These are phyloP conservation scores for Dolichopus griseipennis DNA, from an alignment of 2,888 invertebrate species.

Conservation along the genomic window DNA sequence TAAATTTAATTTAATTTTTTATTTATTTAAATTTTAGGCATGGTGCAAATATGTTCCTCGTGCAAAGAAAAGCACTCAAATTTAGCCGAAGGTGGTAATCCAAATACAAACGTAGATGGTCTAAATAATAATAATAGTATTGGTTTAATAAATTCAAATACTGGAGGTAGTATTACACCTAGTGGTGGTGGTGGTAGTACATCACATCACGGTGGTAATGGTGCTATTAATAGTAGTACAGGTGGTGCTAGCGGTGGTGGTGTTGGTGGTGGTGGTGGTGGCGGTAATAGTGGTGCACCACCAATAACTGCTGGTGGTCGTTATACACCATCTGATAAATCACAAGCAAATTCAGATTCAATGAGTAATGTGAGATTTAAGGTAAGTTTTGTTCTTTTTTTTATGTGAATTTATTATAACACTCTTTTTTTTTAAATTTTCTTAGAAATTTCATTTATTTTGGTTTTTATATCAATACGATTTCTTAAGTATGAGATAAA, in stretches of 20 bases:
- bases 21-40: slow-evolving; percentile 44
- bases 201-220: slow-evolving; percentile 14
- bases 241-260: slow-evolving; percentile 21
- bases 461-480: no score
- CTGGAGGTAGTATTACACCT: slow-evolving; percentile 20
- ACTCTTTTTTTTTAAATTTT: slow-evolving; percentile 8
- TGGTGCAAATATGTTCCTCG: slow-evolving; percentile 79
- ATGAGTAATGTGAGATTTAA: slow-evolving; percentile 41
- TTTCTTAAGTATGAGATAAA: no score
- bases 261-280: slow-evolving; percentile 15
- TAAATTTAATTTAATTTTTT: no score
- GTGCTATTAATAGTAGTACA: slow-evolving; percentile 19
- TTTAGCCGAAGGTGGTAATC: slow-evolving; percentile 41
- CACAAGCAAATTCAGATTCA: slow-evolving; percentile 39
- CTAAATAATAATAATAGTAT: slow-evolving; percentile 23
- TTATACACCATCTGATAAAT: slow-evolving; percentile 41
- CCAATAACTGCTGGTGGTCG: slow-evolving; percentile 27
- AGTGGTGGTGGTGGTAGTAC: slow-evolving; percentile 10
- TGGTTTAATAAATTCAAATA: slow-evolving; percentile 21
- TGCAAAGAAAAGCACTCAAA: slow-evolving; percentile 68
- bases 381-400: slow-evolving; percentile 29
- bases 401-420: no score
- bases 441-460: background rate
- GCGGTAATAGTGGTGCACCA: slow-evolving; percentile 16
- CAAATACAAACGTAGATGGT: slow-evolving; percentile 26